Evolutionary conservation across 30 jellyfish, hydroid and myxozoan genomes (phyloP).

Genomic region (Aurelia aurita complex sp. Pacific): DNA sequence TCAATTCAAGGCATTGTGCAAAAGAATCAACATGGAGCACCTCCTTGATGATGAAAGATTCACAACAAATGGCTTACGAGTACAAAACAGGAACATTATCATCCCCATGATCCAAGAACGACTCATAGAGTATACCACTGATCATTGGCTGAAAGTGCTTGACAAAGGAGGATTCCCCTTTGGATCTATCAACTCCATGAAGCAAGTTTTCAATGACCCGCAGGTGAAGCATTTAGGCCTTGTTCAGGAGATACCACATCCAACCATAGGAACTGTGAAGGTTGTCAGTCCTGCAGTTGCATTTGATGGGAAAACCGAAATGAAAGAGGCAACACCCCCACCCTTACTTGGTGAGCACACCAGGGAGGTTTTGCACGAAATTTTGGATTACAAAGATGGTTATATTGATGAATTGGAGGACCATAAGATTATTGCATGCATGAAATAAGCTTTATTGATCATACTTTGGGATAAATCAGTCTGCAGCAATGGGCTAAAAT

Average conservation of each 20-base stretch:
- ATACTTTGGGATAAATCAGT: too few relatives aligned
- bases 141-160: conserved; percentile 73
- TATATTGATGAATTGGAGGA: conserved; percentile 69
- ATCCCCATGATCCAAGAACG: conserved; percentile 68
- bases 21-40: conserved; percentile 55
- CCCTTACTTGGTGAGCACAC: conserved; percentile 98
- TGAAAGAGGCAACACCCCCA: conserved; percentile 67
- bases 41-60: conserved; percentile 67
- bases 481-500: too few relatives aligned
- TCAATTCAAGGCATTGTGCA: conserved; percentile 75
- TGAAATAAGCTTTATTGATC: neutral
- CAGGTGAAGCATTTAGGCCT: conserved; percentile 86
- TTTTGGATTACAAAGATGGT: conserved; percentile 63
- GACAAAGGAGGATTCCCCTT: conserved; percentile 93
- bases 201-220: conserved; percentile 83
- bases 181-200: conserved; percentile 85
- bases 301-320: conserved; percentile 62
- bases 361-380: conserved; percentile 70
- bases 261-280: conserved; percentile 78
- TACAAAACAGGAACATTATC: conserved; percentile 52
- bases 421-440: conserved; percentile 55
- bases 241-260: conserved; percentile 79
- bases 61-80: conserved; percentile 72
- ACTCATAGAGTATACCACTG: conserved; percentile 58
- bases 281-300: conserved; percentile 96